Base-by-base conservation (phyloP, 2,797 vertebrate species). In the Bryconaethiops microstoma region DNA sequence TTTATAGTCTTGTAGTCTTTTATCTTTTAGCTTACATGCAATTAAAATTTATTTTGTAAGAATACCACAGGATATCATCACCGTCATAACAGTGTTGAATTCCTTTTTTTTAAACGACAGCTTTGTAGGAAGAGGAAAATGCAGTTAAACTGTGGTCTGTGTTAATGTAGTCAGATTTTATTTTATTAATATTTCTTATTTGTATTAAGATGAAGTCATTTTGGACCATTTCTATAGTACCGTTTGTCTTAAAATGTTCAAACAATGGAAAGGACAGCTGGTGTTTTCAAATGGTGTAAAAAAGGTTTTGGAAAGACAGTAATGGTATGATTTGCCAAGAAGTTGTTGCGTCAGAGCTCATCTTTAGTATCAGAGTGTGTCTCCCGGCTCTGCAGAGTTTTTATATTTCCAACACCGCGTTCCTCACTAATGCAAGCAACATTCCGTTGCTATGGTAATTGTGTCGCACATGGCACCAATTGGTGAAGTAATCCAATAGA, bases 401-500 rank as follows among this genome's bases (percentile, higher is more conserved):
- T 84, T 76, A 71, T 78, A 60, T 79, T 78, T 67, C 65, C 76
- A 82, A 75, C 59, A 74, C 52, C 67, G 4, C 55, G 25, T 52
- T 57, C 52, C 62, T 83, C 54, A 52, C 68, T 75, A 83, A 85
- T 84, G 77, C 82, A 79, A 88, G 91, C 81, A 85, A 80, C 81
- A 82, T 83, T 82, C 76, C 69, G 81, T 94, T 94, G 93, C 92
- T 92, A 94, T 94, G 91, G 92, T 90, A 93, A 93, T 94, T 88
- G 91, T 91, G 87, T 90, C 82, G 90, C 90, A 88, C 90, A 86
- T 88, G 88, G 89, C 88, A 88, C 89, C 90, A 90, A 90, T 92
- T 91, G 90, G 89, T 90, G 89, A 85, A 91, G 89, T 90, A 91
- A 93, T 93, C 91, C 86, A 84, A 87, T 90, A 84, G 91, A 91